These are phyloP conservation scores for Chlamydotis undulata DNA, from an alignment of 2,113 vertebrate genomes.

Conservation along the genomic window DNA sequence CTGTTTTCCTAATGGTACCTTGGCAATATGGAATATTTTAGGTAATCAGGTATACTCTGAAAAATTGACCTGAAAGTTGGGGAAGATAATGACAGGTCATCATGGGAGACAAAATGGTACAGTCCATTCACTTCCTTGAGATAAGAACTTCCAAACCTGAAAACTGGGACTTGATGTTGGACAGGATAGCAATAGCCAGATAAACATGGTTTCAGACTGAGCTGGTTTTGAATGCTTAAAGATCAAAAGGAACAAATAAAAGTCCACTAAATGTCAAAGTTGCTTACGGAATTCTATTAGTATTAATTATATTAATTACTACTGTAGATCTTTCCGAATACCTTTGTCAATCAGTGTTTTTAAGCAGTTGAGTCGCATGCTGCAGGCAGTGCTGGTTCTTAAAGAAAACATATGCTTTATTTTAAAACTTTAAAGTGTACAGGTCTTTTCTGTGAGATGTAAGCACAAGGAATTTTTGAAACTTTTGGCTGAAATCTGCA, in stretches of 20 bases:
- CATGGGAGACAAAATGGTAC: not conserved
- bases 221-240: not conserved
- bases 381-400: constrained; percentile 50
- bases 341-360: constrained; percentile 38
- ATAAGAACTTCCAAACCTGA: not conserved
- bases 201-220: not conserved
- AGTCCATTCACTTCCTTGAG: not conserved
- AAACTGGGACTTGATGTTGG: not conserved
- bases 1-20: not conserved
- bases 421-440: constrained; percentile 52
- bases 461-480: constrained; percentile 63
- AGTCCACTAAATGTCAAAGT: not conserved
- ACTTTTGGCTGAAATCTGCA: constrained; percentile 55
- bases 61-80: not conserved
- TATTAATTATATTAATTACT: constrained; percentile 59
- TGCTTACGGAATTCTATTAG: constrained; percentile 4
- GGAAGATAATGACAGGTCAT: not conserved
- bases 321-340: constrained; percentile 27
- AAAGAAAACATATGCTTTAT: constrained; percentile 59
- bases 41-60: not conserved
- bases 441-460: constrained; percentile 32
- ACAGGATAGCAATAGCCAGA: not conserved
- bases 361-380: not conserved
- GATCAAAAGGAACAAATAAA: constrained; percentile 27
- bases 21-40: not conserved